These are phyloP conservation scores for Myrmecophaga tridactyla DNA, from an alignment of 2,113 vertebrate species.

Conservation along the genomic window DNA sequence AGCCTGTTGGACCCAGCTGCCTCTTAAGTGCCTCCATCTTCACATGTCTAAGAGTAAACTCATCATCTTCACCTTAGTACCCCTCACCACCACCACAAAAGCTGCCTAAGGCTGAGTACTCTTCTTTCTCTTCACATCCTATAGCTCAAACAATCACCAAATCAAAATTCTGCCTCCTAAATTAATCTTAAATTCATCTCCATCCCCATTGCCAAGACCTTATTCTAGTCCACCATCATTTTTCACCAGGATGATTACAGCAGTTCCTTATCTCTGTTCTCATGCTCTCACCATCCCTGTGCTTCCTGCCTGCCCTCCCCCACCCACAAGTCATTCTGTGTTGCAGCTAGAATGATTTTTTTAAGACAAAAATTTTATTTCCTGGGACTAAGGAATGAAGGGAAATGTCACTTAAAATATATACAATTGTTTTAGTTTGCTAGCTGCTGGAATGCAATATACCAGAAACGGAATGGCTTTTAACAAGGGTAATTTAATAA, in stretches of 20 bases:
- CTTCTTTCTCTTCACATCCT: background rate
- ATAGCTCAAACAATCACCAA: background rate
- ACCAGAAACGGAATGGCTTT: no score
- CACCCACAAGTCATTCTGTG: background rate
- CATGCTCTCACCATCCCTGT: background rate
- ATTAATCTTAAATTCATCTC: background rate
- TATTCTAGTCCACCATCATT: background rate
- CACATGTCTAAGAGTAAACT: background rate
- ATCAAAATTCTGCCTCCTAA: background rate
- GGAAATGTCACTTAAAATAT: background rate
- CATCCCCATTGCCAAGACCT: background rate
- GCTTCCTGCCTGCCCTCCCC: background rate
- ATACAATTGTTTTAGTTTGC: no score
- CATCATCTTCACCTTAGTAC: background rate
- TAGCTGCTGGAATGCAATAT: no score
- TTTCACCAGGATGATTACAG: background rate
- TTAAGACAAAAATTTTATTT: background rate
- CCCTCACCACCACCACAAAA: background rate
- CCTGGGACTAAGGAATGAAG: background rate
- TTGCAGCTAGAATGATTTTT: background rate
- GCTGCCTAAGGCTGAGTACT: background rate
- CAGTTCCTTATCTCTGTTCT: background rate
- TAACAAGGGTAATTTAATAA: no score
- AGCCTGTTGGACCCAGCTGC: background rate
- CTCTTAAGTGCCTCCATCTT: background rate